phyloP scores from a whole-genome alignment of 2,113 vertebrate genomes.

The Corythornis vintsioides region DNA sequence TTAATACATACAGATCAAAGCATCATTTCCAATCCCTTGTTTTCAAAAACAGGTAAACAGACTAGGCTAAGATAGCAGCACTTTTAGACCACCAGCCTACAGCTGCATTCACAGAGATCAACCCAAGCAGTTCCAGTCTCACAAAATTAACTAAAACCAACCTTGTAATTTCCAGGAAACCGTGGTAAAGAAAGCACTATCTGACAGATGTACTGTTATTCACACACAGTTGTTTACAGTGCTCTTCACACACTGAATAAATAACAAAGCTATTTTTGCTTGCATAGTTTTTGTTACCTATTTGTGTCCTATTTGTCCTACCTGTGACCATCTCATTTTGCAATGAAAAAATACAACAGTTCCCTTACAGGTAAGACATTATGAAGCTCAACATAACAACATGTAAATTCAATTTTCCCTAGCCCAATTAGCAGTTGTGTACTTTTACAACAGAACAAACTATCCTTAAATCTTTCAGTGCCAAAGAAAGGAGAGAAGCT shows the following conservation, averaged over 20 bases:
- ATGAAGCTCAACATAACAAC: background rate
- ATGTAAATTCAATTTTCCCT: background rate
- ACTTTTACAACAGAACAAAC: background rate
- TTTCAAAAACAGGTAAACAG: background rate
- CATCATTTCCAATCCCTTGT: background rate
- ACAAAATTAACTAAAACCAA: conserved; percentile 1
- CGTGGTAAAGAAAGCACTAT: background rate
- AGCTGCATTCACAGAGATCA: background rate
- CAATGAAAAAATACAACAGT: background rate
- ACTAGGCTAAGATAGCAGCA: background rate
- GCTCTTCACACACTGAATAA: background rate
- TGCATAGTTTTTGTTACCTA: background rate
- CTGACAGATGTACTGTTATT: background rate
- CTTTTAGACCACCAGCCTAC: background rate
- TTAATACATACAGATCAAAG: background rate
- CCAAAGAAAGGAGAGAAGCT: background rate
- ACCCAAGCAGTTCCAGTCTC: background rate
- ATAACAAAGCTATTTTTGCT: background rate
- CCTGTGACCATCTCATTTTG: background rate
- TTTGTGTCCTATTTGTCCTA: background rate
- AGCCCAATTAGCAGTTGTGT: background rate
- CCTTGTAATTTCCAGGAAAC: background rate
- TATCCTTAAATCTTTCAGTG: background rate
- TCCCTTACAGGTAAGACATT: background rate
- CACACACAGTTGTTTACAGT: background rate